Evolutionary conservation across 2,888 invertebrate species (phyloP), one percentile per base, ranked within the genome.

Genomic region (Octonoba sinensis): DNA sequence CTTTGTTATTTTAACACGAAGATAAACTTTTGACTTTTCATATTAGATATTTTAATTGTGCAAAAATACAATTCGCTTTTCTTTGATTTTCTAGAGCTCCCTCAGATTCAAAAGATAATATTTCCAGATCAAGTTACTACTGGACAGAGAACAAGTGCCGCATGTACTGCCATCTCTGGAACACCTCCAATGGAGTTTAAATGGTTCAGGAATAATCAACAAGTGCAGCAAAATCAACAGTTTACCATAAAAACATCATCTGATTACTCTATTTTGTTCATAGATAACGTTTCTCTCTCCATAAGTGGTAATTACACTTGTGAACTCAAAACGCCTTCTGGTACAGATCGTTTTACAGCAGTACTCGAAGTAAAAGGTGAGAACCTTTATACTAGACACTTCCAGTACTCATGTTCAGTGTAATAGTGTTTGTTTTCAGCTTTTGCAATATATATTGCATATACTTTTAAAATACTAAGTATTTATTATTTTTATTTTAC

Each of bases 81-180:
- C 8, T 36, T 36, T 36, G 27, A 70, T n/a, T 15, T 82, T 77
- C 22, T 57, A 82, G 82, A 72, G 20, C 27, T 22, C 20, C 76
- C 82, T 8, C 70, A 76, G 54, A 56, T 82, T 24, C 82, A 82
- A 20, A 70, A 71, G 54, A 59, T 82, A 24, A 27, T 16, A 12
- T 82, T 82, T 60, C 75, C 76, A 12, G 76, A 75, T 27, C 82
- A 66, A 60, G 82, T 82, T 11, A 20, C 72, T 3, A 60, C 76
- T 3, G 71, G 76, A 20, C 59, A 72, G 46, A 82, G 70, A 66
- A 85, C 84, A 15, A 83, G 84, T 76, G 75, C 84, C 6, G 72
- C 82, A 6, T 85, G 85, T 56, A 76, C 84, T 49, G 81, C 84
- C 8, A 70, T 84, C 24, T 76, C 82, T n/a, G 85, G 85, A 46